Evolutionary conservation across 2,888 invertebrate genomes (phyloP).

Genomic region (Gerris lacustris): DNA sequence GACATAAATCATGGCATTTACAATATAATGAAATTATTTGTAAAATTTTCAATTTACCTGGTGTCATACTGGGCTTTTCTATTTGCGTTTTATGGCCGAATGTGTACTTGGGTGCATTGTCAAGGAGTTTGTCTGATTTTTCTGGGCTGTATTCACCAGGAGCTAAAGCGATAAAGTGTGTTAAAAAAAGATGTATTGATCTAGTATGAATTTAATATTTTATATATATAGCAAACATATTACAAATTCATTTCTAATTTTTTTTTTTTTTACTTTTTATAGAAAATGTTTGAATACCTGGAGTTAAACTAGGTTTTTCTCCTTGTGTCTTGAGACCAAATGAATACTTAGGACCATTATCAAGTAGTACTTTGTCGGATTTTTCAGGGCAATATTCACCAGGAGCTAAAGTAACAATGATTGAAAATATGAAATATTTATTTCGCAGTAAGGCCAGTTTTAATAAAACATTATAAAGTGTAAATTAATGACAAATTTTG

Average conservation of each 20-base stretch:
- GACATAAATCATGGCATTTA: too few species aligned
- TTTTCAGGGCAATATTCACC: constrained; percentile 43
- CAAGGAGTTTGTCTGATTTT: constrained; percentile 28
- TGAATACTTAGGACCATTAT: constrained; percentile 54
- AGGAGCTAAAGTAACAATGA: constrained; percentile 61
- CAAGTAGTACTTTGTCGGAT: constrained; percentile 41
- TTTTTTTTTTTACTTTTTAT: too few species aligned
- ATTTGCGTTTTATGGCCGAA: constrained; percentile 57
- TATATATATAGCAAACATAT: too few species aligned
- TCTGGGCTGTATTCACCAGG: too few species aligned
- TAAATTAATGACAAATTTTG: too few species aligned
- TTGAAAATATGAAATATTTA: too few species aligned
- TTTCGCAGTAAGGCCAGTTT: too few species aligned
- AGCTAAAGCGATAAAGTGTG: constrained; percentile 33
- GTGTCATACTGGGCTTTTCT: constrained; percentile 50
- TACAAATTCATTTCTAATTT: too few species aligned
- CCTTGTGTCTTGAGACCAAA: constrained; percentile 57
- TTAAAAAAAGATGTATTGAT: too few species aligned
- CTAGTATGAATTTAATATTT: too few species aligned
- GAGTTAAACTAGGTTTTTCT: constrained; percentile 49
- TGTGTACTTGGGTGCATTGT: constrained; percentile 55
- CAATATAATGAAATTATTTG: too few species aligned
- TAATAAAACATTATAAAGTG: too few species aligned
- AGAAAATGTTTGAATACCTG: constrained; percentile 45
- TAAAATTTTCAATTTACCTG: constrained; percentile 42